Conservation (phyloP, 2,113 vertebrate species). For the Papio anubis region DNA sequence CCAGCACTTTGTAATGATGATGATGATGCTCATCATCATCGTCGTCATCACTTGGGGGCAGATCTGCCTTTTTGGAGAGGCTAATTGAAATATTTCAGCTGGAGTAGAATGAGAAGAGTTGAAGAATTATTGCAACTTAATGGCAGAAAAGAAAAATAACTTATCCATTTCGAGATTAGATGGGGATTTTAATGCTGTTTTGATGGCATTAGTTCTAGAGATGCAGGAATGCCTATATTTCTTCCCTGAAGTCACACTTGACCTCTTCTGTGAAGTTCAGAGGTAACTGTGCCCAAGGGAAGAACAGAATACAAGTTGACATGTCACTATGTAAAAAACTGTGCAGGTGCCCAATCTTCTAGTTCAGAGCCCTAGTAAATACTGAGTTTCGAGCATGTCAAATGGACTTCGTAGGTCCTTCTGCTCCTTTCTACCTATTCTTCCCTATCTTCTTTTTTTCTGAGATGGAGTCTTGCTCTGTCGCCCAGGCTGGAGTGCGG, state of each 20-base stretch:
- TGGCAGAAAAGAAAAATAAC: background rate
- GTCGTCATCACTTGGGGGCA: background rate
- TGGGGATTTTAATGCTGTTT: constrained; percentile 37
- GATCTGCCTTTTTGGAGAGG: background rate
- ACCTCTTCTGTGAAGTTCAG: background rate
- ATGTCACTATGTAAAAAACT: background rate
- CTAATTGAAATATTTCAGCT: background rate
- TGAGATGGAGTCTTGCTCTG: too few relatives aligned
- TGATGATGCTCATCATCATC: too few relatives aligned
- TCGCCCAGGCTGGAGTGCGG: too few relatives aligned
- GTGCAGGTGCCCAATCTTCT: background rate
- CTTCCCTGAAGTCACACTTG: background rate
- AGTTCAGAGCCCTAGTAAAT: background rate
- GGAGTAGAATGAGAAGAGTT: background rate
- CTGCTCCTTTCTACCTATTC: background rate
- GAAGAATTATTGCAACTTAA: background rate
- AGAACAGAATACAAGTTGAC: background rate
- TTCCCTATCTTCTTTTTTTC: background rate
- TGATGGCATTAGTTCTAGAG: background rate
- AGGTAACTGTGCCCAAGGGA: background rate
- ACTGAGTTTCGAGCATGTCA: background rate
- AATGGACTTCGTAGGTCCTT: background rate
- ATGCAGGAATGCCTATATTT: background rate
- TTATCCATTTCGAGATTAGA: background rate
- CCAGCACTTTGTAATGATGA: too few relatives aligned